phyloP scores from a whole-genome alignment of 2,888 invertebrate species.

The Dromius quadrimaculatus region DNA sequence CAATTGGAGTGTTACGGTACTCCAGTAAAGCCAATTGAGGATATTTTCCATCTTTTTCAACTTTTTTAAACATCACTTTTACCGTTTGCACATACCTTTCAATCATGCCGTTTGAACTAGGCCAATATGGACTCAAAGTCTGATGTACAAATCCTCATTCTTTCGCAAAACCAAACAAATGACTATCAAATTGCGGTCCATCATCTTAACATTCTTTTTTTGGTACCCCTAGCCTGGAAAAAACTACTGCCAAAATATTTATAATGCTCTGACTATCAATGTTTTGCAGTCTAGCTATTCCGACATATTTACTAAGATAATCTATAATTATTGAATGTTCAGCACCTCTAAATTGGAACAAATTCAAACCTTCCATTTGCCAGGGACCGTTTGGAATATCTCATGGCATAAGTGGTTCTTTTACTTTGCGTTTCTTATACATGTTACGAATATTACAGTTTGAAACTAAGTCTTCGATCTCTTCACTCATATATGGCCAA shows the following conservation, averaged over 20 bases:
- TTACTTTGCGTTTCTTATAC: conserved; percentile 38
- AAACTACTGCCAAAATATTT: background rate
- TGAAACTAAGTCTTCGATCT: conserved; percentile 39
- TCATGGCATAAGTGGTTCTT: conserved; percentile 47
- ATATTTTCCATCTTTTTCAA: background rate
- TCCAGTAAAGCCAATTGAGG: background rate
- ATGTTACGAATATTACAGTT: conserved; percentile 38
- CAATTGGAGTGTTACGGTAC: background rate
- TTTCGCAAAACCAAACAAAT: background rate
- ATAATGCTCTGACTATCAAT: background rate
- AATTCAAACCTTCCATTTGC: conserved; percentile 41
- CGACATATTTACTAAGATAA: conserved; percentile 38
- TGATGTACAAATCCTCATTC: background rate
- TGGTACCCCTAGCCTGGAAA: background rate
- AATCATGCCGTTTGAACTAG: background rate
- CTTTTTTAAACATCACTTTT: background rate
- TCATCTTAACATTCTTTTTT: background rate
- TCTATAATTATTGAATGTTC: conserved; percentile 43
- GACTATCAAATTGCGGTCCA: background rate
- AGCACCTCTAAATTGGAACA: conserved; percentile 38
- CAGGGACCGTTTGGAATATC: conserved; percentile 42
- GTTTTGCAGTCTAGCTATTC: background rate
- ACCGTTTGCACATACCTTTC: background rate
- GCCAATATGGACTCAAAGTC: background rate
- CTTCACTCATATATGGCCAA: conserved; percentile 41